Percentiles rank a stretch among this genome's conserved stretches.
Conservation (phyloP, 2,888 invertebrate genomes). For the Pyrgus malvae region DNA sequence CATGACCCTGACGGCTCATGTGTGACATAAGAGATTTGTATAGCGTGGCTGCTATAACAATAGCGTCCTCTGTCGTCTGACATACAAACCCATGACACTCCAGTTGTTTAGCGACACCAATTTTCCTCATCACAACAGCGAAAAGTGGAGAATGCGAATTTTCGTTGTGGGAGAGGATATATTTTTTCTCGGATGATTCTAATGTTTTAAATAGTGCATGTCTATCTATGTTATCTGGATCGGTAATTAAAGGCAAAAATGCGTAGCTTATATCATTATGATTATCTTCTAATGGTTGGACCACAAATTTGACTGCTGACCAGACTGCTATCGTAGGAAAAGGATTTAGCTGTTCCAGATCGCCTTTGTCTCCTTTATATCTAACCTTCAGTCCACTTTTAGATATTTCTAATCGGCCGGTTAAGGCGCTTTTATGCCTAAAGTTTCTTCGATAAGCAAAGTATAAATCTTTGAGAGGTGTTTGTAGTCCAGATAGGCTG, state of each 20-base stretch:
- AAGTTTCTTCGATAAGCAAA: conserved; percentile 81
- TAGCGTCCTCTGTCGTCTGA: conserved; percentile 93
- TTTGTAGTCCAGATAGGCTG: conserved; percentile 90
- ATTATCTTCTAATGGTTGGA: conserved; percentile 83
- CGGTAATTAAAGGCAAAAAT: conserved; percentile 91
- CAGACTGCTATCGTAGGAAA: conserved; percentile 96
- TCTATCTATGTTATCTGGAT: conserved; percentile 90
- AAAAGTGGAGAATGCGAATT: conserved; percentile 91
- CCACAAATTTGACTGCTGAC: conserved; percentile 94
- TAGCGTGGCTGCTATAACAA: conserved; percentile 94
- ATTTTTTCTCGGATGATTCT: conserved; percentile 79
- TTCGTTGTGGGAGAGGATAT: conserved; percentile 80
- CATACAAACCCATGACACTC: conserved; percentile 97
- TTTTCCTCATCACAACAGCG: conserved; percentile 93
- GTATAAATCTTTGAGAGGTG: conserved; percentile 89
- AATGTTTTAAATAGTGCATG: conserved; percentile 84
- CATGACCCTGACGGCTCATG: conserved; percentile 83
- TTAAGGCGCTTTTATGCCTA: conserved; percentile 76
- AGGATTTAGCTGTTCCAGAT: conserved; percentile 87
- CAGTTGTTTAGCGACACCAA: conserved; percentile 88
- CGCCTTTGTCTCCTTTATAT: conserved; percentile 83
- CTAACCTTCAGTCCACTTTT: conserved; percentile 87
- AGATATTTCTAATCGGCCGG: conserved; percentile 85
- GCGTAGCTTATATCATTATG: conserved; percentile 84
- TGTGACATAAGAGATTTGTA: conserved; percentile 94